Evolutionary conservation across 2,113 vertebrate genomes (phyloP).

Genomic region (Prunella himalayana): DNA sequence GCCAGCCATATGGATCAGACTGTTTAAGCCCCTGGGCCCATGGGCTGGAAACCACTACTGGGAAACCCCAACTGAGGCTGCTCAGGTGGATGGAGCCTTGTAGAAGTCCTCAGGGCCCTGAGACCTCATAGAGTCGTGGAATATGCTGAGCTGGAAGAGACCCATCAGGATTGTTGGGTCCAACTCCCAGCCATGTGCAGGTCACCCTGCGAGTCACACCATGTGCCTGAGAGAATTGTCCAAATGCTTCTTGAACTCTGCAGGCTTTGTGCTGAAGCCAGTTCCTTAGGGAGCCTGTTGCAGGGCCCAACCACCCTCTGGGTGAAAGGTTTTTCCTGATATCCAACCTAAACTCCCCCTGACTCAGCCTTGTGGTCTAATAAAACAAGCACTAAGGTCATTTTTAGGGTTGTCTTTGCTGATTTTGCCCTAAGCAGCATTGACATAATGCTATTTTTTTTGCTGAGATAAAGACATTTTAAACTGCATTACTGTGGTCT

Average conservation of each 20-base stretch:
- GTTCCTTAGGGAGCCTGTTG: background rate
- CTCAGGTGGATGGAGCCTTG: background rate
- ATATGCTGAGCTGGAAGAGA: too few relatives aligned
- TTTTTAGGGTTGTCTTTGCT: background rate
- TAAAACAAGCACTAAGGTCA: background rate
- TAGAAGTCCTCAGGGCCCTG: background rate
- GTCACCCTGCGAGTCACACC: background rate
- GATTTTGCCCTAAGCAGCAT: background rate
- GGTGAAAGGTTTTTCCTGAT: background rate
- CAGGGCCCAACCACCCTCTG: background rate
- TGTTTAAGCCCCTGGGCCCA: accelerated
- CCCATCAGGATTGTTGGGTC: too few relatives aligned
- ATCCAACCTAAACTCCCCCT: background rate
- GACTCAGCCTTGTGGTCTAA: background rate
- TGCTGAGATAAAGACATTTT: background rate
- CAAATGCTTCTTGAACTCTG: background rate
- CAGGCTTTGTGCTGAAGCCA: background rate
- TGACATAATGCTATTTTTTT: background rate
- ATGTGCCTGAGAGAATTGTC: background rate
- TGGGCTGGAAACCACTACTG: accelerated
- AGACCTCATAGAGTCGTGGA: background rate
- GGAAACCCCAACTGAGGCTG: accelerated
- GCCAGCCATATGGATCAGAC: accelerated
- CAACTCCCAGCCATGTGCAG: background rate
- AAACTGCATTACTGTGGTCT: background rate